Conservation (phyloP, 2,797 vertebrate genomes). For the Bradypodion pumilum region DNA sequence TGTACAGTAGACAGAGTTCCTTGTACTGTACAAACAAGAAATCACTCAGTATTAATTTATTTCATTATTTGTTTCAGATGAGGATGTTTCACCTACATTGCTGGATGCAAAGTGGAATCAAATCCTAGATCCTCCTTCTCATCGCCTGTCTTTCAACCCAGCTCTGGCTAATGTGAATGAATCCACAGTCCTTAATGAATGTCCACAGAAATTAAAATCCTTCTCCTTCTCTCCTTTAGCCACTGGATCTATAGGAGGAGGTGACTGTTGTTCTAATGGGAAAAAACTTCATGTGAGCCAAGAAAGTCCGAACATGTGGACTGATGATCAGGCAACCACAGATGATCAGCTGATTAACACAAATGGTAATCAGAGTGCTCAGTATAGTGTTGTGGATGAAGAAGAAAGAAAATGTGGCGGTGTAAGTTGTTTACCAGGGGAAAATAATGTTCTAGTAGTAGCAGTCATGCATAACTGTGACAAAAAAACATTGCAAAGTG, state of each 20-base stretch:
- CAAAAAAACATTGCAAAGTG: conserved; percentile 74
- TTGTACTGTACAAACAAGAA: neutral
- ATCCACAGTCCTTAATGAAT: conserved; percentile 82
- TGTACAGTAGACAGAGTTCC: conserved; percentile 12
- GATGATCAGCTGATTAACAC: conserved; percentile 74
- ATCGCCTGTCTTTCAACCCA: conserved; percentile 84
- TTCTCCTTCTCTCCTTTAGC: conserved; percentile 76
- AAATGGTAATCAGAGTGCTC: conserved; percentile 61
- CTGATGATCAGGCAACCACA: conserved; percentile 84
- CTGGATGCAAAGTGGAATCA: conserved; percentile 94
- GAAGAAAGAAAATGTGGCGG: conserved; percentile 71
- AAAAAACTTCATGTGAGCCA: conserved; percentile 76
- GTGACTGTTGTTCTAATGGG: conserved; percentile 74
- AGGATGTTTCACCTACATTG: conserved; percentile 86
- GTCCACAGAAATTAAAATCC: conserved; percentile 84
- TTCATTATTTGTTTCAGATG: conserved; percentile 81
- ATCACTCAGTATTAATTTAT: conserved; percentile 9
- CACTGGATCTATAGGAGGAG: conserved; percentile 65
- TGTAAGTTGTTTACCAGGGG: conserved; percentile 72
- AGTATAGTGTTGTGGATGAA: conserved; percentile 64
- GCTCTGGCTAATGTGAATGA: conserved; percentile 78
- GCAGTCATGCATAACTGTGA: conserved; percentile 80
- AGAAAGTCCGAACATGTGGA: conserved; percentile 80
- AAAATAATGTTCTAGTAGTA: conserved; percentile 79
- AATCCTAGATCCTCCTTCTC: conserved; percentile 88